Percentiles rank a stretch among this genome's conserved stretches.
Evolutionary conservation across 2,113 vertebrate species (phyloP).

Genomic region (Chlamydotis undulata): DNA sequence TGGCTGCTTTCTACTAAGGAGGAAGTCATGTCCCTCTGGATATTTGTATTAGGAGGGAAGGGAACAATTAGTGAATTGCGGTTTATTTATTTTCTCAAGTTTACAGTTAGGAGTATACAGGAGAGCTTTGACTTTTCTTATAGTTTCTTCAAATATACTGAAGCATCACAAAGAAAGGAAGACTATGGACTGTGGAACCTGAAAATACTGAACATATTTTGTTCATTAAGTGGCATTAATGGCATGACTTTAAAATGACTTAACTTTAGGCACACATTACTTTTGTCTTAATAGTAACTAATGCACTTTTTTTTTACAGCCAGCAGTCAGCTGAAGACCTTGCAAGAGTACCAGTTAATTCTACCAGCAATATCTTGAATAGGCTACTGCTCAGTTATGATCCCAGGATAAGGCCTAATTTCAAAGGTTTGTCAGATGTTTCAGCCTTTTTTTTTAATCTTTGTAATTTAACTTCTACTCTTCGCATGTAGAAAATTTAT

Average conservation of each 20-base stretch:
- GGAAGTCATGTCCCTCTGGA: not conserved
- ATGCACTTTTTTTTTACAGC: constrained; percentile 68
- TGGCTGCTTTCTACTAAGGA: not conserved
- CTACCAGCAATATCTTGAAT: constrained; percentile 97
- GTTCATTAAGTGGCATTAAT: not conserved
- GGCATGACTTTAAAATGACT: not conserved
- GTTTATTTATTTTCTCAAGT: not conserved
- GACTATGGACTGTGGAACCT: not conserved
- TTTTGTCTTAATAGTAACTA: not conserved
- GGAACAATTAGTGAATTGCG: not conserved
- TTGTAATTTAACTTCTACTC: not conserved
- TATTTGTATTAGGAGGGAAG: not conserved
- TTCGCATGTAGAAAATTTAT: not conserved
- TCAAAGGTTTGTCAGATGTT: constrained; percentile 87
- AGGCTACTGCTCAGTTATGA: constrained; percentile 93
- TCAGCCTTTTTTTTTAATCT: not conserved
- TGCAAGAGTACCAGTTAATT: constrained; percentile 90
- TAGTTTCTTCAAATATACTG: not conserved
- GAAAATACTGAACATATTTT: not conserved
- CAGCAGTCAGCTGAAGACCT: constrained; percentile 94
- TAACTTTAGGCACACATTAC: not conserved
- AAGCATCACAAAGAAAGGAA: not conserved
- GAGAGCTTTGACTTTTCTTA: not conserved
- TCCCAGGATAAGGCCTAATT: constrained; percentile 96
- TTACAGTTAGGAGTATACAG: not conserved